Percentiles rank a stretch among this genome's conserved stretches.
Conservation (phyloP, 2,888 invertebrate genomes). For the Mesorhabditis sp. region DNA sequence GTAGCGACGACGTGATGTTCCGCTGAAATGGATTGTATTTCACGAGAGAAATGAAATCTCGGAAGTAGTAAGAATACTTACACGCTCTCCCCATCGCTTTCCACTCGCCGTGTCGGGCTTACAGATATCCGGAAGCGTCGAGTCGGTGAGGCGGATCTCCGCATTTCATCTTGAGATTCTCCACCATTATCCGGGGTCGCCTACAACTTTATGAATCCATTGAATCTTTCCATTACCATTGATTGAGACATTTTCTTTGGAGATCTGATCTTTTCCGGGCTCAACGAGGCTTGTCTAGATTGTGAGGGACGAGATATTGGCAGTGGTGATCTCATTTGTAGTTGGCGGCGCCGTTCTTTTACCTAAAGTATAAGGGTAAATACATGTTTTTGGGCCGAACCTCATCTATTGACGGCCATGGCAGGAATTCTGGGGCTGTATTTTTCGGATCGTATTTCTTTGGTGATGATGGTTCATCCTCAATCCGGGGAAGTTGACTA, state of each 20-base stretch:
- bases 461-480: constrained; percentile 8
- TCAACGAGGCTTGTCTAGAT: not conserved
- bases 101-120: constrained; percentile 47
- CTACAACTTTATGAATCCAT: constrained; percentile 1
- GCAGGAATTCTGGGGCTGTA: constrained; percentile 45
- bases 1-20: not conserved
- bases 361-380: not conserved
- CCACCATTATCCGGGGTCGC: not conserved
- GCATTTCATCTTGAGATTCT: not conserved
- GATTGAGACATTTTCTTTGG: not conserved
- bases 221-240: not conserved
- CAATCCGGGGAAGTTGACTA: not conserved
- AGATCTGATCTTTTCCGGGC: not conserved
- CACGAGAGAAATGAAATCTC: not conserved
- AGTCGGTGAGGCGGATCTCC: constrained; percentile 23
- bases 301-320: not conserved
- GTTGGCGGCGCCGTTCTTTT: constrained; percentile 3
- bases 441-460: constrained; percentile 22
- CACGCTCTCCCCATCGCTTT: constrained; percentile 24
- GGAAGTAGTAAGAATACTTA: constrained; percentile 3
- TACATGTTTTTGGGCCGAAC: constrained; percentile 25
- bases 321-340: not conserved
- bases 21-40: not conserved
- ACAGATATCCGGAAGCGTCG: constrained; percentile 53
- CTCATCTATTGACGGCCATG: constrained; percentile 55